Evolutionary conservation across 2,888 invertebrate species (phyloP).

Genomic region (Ashinkailepas kermadecensis): DNA sequence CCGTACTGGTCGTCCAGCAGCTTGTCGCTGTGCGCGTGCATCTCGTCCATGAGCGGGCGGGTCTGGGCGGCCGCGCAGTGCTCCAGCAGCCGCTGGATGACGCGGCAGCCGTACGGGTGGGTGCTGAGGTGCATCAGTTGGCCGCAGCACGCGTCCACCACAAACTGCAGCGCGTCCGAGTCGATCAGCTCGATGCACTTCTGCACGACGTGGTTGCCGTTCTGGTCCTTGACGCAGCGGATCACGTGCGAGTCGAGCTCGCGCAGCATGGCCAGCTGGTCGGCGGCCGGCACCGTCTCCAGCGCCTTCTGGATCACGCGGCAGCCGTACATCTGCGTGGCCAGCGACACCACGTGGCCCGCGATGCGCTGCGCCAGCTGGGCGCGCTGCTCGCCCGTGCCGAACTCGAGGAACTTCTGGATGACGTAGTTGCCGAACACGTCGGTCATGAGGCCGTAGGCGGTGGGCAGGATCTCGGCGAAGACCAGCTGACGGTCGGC

Average conservation of each 20-base stretch:
- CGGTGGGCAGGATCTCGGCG: conserved; percentile 89
- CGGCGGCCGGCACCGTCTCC: conserved; percentile 90
- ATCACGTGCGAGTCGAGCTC: conserved; percentile 96
- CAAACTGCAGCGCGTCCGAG: conserved; percentile 93
- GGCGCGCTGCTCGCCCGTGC: conserved; percentile 92
- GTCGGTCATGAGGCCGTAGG: conserved; percentile 97
- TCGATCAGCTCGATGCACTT: conserved; percentile 99
- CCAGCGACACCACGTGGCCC: conserved; percentile 89
- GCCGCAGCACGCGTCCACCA: conserved; percentile 69
- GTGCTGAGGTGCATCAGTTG: conserved; percentile 92
- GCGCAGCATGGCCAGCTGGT: conserved; percentile 93
- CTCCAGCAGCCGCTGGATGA: conserved; percentile 97
- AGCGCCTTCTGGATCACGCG: conserved; percentile 98
- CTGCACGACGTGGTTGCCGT: conserved; percentile 99
- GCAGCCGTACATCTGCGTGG: conserved; percentile 99
- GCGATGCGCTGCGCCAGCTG: conserved; percentile 82
- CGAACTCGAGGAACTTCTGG: conserved; percentile 99
- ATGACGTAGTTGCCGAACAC: conserved; percentile 99
- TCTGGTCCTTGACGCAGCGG: conserved; percentile 99
- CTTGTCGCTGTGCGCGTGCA: conserved; percentile 90
- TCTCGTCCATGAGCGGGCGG: conserved; percentile 79
- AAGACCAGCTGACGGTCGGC: conserved; percentile 97
- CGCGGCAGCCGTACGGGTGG: conserved; percentile 98
- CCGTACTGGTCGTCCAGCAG: conserved; percentile 97
- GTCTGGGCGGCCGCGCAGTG: conserved; percentile 92